Conservation (phyloP, 2,113 vertebrate species). For the Gallinago media region DNA sequence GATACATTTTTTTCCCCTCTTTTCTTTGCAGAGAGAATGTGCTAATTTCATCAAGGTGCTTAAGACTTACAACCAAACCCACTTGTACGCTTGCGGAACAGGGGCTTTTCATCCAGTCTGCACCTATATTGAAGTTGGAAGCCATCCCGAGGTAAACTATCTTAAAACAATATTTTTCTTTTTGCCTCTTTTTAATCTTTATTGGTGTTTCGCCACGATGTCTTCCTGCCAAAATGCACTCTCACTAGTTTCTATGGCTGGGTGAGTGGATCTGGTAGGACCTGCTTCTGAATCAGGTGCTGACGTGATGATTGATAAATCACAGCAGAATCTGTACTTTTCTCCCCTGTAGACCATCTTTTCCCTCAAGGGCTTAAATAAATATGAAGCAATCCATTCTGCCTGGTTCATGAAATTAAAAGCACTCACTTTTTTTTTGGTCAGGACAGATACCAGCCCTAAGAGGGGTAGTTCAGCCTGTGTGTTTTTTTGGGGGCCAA, state of each 20-base stretch:
- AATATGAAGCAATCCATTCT: not conserved
- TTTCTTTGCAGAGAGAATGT: slow-evolving; percentile 91
- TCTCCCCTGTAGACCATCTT: not conserved
- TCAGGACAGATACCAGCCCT: not conserved
- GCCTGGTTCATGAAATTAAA: not conserved
- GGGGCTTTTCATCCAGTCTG: slow-evolving; percentile 97
- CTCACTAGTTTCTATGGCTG: not conserved
- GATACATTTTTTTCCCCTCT: not conserved
- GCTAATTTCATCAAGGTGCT: slow-evolving; percentile 96
- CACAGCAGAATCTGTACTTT: not conserved
- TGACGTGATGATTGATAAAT: slow-evolving; percentile 47
- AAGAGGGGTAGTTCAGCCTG: not conserved
- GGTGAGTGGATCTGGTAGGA: not conserved
- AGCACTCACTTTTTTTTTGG: not conserved
- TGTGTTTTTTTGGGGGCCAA: not conserved
- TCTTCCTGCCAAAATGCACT: not conserved
- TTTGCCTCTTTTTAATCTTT: not conserved
- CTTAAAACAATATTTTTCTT: not conserved
- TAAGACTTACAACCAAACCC: slow-evolving; percentile 94
- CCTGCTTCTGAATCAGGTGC: slow-evolving; percentile 36
- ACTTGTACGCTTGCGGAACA: slow-evolving; percentile 93
- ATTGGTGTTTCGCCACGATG: not conserved
- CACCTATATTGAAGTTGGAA: slow-evolving; percentile 93
- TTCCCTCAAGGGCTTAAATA: not conserved
- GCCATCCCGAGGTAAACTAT: slow-evolving; percentile 90